Conservation (phyloP, 2,113 vertebrate species). For the Chamaea fasciata region DNA sequence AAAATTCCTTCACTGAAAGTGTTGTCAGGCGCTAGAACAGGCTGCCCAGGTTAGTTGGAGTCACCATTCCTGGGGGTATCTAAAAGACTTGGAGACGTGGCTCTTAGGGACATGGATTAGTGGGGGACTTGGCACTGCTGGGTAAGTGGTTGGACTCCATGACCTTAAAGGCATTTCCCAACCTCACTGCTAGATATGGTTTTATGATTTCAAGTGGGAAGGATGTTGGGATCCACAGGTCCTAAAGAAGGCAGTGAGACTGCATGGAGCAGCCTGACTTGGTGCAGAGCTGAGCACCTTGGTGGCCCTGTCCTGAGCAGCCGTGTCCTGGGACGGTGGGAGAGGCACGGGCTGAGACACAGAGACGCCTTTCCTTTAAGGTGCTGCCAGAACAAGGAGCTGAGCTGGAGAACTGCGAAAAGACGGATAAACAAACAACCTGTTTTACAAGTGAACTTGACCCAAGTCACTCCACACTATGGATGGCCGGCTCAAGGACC, state of each 20-base stretch:
- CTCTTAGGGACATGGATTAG: background rate
- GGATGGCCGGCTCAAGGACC: background rate
- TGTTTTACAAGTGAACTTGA: background rate
- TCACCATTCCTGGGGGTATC: background rate
- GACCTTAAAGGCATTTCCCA: background rate
- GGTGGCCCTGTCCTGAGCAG: background rate
- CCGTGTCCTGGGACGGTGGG: background rate
- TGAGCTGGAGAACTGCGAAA: background rate
- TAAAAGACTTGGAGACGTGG: rapidly evolving
- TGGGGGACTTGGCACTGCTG: background rate
- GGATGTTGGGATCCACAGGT: background rate
- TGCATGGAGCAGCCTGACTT: background rate
- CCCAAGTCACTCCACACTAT: background rate
- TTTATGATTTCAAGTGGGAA: background rate
- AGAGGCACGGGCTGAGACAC: background rate
- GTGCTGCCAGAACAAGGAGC: background rate
- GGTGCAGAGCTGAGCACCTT: background rate
- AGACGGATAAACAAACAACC: background rate
- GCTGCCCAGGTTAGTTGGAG: background rate
- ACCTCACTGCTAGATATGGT: no score
- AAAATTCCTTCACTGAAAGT: background rate
- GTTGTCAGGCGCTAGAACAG: background rate
- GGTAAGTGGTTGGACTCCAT: background rate
- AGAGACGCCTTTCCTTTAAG: background rate
- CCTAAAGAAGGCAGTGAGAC: background rate